Percentiles rank a stretch among this genome's conserved stretches.
Conservation (phyloP, 2,113 vertebrate genomes). For the Zingel zingel region DNA sequence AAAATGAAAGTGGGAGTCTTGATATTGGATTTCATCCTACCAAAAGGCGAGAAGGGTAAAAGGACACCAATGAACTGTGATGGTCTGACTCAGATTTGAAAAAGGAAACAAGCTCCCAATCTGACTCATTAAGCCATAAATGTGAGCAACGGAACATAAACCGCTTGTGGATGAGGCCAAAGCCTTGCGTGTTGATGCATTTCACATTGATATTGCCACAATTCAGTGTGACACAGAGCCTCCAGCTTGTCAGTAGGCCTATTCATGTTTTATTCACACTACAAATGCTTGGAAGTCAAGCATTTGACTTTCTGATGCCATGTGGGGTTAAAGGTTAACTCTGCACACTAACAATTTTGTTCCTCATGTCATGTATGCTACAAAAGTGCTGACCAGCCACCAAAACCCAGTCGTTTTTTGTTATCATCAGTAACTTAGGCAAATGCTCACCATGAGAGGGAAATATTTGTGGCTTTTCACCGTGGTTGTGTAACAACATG, state of each 20-base stretch:
- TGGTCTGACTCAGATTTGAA: conserved; percentile 21
- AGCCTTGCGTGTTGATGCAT: background rate
- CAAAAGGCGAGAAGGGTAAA: conserved; percentile 48
- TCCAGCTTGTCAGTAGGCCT: background rate
- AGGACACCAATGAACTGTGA: conserved; percentile 42
- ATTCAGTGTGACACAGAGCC: background rate
- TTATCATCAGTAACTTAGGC: background rate
- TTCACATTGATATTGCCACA: background rate
- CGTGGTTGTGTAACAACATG: background rate
- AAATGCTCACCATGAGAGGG: background rate
- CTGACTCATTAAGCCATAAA: conserved; percentile 60
- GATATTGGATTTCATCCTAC: conserved; percentile 41
- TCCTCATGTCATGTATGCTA: background rate
- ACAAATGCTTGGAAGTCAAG: background rate
- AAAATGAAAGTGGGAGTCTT: conserved; percentile 21
- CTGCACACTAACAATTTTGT: background rate
- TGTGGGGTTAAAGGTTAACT: background rate
- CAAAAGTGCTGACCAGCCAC: background rate
- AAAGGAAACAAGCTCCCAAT: conserved; percentile 16
- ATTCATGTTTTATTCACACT: background rate
- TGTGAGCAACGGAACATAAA: conserved; percentile 48
- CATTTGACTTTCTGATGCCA: background rate
- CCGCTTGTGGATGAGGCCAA: background rate
- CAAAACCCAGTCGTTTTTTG: background rate
- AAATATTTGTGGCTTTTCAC: background rate